Evolutionary conservation across 2,797 vertebrate genomes (phyloP).

Genomic region (Platalea minor): DNA sequence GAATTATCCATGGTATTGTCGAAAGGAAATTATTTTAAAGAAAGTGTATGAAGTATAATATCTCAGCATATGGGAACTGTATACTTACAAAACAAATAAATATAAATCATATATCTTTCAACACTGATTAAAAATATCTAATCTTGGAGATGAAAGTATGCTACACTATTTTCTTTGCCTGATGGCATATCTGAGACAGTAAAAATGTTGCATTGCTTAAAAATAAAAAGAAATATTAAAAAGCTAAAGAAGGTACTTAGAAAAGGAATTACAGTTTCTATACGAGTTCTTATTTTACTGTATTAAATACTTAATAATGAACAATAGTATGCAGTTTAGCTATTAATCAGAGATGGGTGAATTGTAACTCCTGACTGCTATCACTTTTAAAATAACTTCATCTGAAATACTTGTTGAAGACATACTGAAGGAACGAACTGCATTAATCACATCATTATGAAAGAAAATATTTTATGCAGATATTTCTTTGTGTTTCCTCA

Average conservation of each 20-base stretch:
- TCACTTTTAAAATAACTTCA: not conserved
- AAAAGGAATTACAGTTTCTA: not conserved
- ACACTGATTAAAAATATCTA: not conserved
- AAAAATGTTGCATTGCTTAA: not conserved
- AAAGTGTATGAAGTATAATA: not conserved
- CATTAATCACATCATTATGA: not conserved
- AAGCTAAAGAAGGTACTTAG: not conserved
- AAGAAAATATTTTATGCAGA: not conserved
- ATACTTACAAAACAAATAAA: not conserved
- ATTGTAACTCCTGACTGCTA: not conserved
- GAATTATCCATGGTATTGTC: not conserved
- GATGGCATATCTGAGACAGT: not conserved
- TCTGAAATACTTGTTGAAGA: not conserved
- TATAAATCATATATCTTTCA: not conserved
- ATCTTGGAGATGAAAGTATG: not conserved
- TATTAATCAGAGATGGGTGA: not conserved
- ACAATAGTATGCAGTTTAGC: not conserved
- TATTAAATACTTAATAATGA: not conserved
- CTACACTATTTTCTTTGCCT: not conserved
- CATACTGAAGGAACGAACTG: not conserved
- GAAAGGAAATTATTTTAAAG: not conserved
- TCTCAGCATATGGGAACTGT: not conserved
- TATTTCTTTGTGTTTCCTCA: not conserved
- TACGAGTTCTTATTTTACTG: not conserved
- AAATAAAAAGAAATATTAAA: not conserved